These are phyloP conservation scores for Caenorhabditis sp. DNA, from an alignment of 2,888 invertebrate species.

Conservation along the genomic window DNA sequence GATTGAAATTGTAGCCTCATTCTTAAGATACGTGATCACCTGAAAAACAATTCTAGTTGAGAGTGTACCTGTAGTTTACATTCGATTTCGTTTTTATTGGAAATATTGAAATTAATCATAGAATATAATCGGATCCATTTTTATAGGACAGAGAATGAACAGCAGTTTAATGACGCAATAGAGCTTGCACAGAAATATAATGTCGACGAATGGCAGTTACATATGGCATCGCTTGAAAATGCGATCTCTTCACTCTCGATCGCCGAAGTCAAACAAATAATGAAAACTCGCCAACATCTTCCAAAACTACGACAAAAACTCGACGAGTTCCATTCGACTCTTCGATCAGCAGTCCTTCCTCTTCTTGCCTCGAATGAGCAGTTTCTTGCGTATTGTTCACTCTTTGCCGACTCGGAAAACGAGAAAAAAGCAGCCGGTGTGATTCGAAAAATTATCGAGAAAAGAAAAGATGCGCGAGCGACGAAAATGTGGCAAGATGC, in stretches of 20 bases:
- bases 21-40: no score
- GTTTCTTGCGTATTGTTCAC: slow-evolving; percentile 45
- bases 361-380: slow-evolving; percentile 40
- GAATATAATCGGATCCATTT: no score
- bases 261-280: slow-evolving; percentile 33
- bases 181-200: slow-evolving; percentile 49
- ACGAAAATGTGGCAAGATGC: slow-evolving; percentile 32
- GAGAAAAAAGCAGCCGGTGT: slow-evolving; percentile 37
- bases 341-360: slow-evolving; percentile 41
- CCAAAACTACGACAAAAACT: slow-evolving; percentile 26
- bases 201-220: slow-evolving; percentile 47
- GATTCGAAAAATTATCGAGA: slow-evolving; percentile 40
- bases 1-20: no score
- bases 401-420: slow-evolving; percentile 41
- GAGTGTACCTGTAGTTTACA: no score
- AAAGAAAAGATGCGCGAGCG: slow-evolving; percentile 29
- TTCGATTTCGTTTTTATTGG: no score
- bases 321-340: slow-evolving; percentile 36
- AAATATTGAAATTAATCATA: no score
- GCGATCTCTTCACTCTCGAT: slow-evolving; percentile 40
- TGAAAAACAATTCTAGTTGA: no score
- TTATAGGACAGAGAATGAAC: slow-evolving; percentile 50
- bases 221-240: slow-evolving; percentile 58
- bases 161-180: slow-evolving; percentile 48
- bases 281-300: slow-evolving; percentile 43